These are phyloP conservation scores for Anisognathus igniventris DNA, from an alignment of 2,797 vertebrate species.

Conservation along the genomic window DNA sequence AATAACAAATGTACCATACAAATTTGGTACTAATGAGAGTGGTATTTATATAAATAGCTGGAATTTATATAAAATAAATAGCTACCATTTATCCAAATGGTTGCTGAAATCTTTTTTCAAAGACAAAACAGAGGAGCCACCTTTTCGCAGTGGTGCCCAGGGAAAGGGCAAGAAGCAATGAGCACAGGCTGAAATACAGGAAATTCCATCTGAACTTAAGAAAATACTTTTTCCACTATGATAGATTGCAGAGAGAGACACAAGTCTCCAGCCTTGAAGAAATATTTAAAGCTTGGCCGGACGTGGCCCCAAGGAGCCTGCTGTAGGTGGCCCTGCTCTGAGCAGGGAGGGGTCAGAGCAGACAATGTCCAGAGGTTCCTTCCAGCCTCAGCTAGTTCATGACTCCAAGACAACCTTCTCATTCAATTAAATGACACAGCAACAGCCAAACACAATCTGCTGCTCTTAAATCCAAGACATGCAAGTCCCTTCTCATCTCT, in stretches of 20 bases:
- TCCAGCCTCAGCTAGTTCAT: background rate
- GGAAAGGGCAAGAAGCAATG: background rate
- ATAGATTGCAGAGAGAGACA: background rate
- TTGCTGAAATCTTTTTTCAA: background rate
- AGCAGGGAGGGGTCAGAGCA: background rate
- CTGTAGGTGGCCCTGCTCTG: background rate
- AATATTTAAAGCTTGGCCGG: background rate
- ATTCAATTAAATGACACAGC: background rate
- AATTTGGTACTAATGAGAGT: background rate
- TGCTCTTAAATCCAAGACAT: background rate
- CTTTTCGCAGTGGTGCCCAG: accelerated
- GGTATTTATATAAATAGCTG: background rate
- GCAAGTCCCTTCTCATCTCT: background rate
- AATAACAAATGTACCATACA: accelerated
- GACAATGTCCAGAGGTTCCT: background rate
- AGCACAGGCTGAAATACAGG: background rate
- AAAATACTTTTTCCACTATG: background rate
- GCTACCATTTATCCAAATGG: background rate
- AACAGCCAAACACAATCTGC: background rate
- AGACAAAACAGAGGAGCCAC: background rate
- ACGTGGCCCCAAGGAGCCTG: background rate
- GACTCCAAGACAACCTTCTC: background rate
- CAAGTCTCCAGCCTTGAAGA: background rate
- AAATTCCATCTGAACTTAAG: background rate
- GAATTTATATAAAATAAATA: background rate